Percentiles rank a stretch among this genome's conserved stretches.
These are phyloP conservation scores for Eumacrocentrus americanus DNA, from an alignment of 2,888 invertebrate genomes.

Conservation along the genomic window DNA sequence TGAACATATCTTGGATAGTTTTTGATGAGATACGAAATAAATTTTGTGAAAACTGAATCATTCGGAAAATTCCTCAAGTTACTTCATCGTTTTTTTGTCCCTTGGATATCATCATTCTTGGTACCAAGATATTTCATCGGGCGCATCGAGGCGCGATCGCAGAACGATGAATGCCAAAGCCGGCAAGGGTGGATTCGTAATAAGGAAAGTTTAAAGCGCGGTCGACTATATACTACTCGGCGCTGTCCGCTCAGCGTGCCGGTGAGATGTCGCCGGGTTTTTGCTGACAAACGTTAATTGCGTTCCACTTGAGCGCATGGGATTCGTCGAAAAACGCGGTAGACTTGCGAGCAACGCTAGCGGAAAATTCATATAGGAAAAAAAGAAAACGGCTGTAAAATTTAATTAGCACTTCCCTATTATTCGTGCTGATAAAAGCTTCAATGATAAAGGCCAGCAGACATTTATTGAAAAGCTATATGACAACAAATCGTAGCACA, in stretches of 20 bases:
- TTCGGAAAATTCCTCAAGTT: not conserved
- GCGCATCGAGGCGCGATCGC: slow-evolving; percentile 26
- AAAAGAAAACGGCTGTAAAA: slow-evolving; percentile 12
- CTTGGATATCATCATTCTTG: not conserved
- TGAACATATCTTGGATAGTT: not conserved
- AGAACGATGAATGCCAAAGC: slow-evolving; percentile 18
- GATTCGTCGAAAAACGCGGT: slow-evolving; percentile 27
- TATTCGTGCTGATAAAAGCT: not conserved
- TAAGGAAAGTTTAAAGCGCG: slow-evolving; percentile 45
- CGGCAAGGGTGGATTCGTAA: slow-evolving; percentile 34
- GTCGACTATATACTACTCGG: slow-evolving; percentile 25
- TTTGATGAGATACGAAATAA: too few relatives aligned
- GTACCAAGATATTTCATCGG: slow-evolving; percentile 20
- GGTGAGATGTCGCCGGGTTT: slow-evolving; percentile 32
- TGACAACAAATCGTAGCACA: too few relatives aligned
- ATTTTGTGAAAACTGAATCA: not conserved
- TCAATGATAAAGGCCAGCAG: not conserved
- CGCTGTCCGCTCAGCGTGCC: slow-evolving; percentile 26
- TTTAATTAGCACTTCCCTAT: slow-evolving; percentile 16
- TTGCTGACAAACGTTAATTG: slow-evolving; percentile 48
- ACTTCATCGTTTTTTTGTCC: slow-evolving; percentile 1
- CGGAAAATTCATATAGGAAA: slow-evolving; percentile 17
- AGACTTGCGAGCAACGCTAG: too few relatives aligned
- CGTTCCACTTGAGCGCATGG: slow-evolving; percentile 49
- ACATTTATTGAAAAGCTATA: too few relatives aligned